These are phyloP conservation scores for Pseudochromis fuscus DNA, from an alignment of 2,797 vertebrate genomes.

Conservation along the genomic window DNA sequence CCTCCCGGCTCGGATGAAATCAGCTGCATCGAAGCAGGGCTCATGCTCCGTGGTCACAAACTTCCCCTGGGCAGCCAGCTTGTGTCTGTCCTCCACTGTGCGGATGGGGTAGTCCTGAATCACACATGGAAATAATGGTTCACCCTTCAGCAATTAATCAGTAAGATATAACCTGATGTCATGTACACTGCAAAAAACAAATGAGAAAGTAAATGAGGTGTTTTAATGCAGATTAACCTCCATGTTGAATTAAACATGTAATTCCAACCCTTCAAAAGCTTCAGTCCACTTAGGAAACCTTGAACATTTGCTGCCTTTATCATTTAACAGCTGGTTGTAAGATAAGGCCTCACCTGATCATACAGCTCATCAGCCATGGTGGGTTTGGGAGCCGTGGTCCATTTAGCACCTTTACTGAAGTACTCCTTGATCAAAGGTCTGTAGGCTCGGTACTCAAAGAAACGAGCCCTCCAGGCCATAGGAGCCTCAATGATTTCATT, in stretches of 20 bases:
- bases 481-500: slow-evolving; percentile 99
- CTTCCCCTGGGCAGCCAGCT: slow-evolving; percentile 94
- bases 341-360: slow-evolving; percentile 87
- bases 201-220: background rate
- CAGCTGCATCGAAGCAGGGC: slow-evolving; percentile 98
- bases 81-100: slow-evolving; percentile 96
- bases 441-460: slow-evolving; percentile 98
- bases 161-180: background rate
- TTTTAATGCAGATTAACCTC: background rate
- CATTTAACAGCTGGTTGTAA: background rate
- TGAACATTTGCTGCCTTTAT: background rate
- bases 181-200: background rate
- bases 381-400: slow-evolving; percentile 98
- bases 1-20: slow-evolving; percentile 97
- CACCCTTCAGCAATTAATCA: background rate
- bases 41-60: slow-evolving; percentile 98
- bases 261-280: background rate
- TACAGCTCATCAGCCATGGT: slow-evolving; percentile 96
- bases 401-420: slow-evolving; percentile 95
- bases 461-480: slow-evolving; percentile 98
- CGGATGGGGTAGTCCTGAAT: slow-evolving; percentile 93
- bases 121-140: slow-evolving; percentile 13
- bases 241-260: background rate
- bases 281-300: background rate
- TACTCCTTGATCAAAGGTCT: slow-evolving; percentile 97